phyloP scores from a whole-genome alignment of 2,888 invertebrate species.

The Mythimna impura region DNA sequence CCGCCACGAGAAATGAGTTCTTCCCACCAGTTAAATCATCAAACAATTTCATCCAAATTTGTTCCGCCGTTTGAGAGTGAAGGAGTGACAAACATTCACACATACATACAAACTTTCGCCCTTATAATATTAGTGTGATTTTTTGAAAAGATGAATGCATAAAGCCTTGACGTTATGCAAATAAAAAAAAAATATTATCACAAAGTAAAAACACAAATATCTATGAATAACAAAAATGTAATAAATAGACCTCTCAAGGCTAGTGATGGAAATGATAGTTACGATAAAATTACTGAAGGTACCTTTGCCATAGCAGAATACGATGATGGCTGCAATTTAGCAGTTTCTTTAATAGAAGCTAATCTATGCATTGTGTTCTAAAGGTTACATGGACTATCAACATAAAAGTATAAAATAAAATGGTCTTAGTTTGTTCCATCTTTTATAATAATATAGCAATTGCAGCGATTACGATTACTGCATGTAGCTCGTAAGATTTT shows the following conservation, averaged over 20 bases:
- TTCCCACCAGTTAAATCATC: too few species aligned
- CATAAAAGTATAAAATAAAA: slow-evolving; percentile 16
- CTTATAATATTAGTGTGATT: too few species aligned
- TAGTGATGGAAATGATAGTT: neutral
- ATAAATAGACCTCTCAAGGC: neutral
- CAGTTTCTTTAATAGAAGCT: slow-evolving; percentile 34
- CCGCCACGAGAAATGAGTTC: too few species aligned
- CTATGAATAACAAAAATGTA: neutral
- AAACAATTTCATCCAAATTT: too few species aligned
- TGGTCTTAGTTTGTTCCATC: slow-evolving; percentile 8
- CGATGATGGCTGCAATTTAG: slow-evolving; percentile 49
- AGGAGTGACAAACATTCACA: too few species aligned
- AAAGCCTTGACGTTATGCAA: neutral
- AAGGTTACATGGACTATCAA: slow-evolving; percentile 31
- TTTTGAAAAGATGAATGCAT: too few species aligned
- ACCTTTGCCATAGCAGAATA: slow-evolving; percentile 9
- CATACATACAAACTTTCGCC: too few species aligned
- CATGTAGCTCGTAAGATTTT: neutral
- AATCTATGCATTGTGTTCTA: slow-evolving; percentile 50
- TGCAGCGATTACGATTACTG: slow-evolving; percentile 5
- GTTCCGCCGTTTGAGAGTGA: too few species aligned
- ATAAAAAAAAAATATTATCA: neutral
- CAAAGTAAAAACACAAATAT: neutral
- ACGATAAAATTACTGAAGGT: slow-evolving; percentile 25
- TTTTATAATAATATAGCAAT: slow-evolving; percentile 2